These are phyloP conservation scores for Paramisgurnus dabryanus DNA, from an alignment of 2,113 vertebrate species.

Conservation along the genomic window DNA sequence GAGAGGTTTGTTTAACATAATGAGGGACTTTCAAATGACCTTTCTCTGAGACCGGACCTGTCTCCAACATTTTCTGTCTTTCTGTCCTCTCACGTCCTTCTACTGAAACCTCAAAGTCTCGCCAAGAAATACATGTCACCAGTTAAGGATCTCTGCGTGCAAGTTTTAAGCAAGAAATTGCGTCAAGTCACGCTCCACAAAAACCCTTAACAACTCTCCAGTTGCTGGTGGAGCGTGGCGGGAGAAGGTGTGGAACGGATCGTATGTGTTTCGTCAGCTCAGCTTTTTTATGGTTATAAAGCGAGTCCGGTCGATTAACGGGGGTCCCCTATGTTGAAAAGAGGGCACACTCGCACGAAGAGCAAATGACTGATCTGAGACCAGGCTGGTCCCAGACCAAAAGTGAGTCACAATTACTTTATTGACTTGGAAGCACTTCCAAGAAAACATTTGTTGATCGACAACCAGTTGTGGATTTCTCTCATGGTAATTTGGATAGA, in stretches of 20 bases:
- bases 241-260: constrained; percentile 34
- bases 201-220: constrained; percentile 64
- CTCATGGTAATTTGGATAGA: too few species aligned
- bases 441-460: neutral
- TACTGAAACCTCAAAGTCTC: constrained; percentile 31
- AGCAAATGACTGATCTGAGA: constrained; percentile 40
- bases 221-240: constrained; percentile 56
- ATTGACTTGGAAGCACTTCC: neutral
- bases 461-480: neutral
- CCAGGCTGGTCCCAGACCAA: neutral
- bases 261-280: constrained; percentile 21
- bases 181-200: constrained; percentile 63
- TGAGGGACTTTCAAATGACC: constrained; percentile 19
- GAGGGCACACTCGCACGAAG: neutral
- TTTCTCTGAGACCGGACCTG: neutral
- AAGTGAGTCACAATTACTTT: neutral
- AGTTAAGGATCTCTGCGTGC: constrained; percentile 51
- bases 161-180: constrained; percentile 47
- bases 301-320: constrained; percentile 53
- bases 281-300: constrained; percentile 10
- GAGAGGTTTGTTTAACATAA: constrained; percentile 30
- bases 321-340: constrained; percentile 6
- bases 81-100: constrained; percentile 3
- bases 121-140: constrained; percentile 45
- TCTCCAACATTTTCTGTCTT: constrained; percentile 1